Percentiles rank a stretch among this genome's conserved stretches.
These are phyloP conservation scores for Charina bottae DNA, from an alignment of 2,113 vertebrate species.

Conservation along the genomic window DNA sequence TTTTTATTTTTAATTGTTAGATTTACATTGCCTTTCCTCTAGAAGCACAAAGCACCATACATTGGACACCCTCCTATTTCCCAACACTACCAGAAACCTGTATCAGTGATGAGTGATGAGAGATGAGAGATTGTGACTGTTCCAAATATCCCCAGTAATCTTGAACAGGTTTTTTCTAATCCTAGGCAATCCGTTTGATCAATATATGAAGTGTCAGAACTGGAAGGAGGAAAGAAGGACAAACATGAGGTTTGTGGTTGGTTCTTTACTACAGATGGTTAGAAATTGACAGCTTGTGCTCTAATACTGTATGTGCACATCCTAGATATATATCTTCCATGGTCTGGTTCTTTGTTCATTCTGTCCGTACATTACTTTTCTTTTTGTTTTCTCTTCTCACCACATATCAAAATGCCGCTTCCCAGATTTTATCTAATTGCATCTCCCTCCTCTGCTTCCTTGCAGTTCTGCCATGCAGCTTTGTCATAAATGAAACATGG, in stretches of 20 bases:
- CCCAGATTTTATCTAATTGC: background rate
- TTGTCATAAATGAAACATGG: background rate
- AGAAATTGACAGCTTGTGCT: background rate
- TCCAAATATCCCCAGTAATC: background rate
- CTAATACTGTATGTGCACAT: background rate
- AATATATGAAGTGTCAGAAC: background rate
- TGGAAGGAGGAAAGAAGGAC: background rate
- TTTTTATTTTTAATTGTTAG: no score
- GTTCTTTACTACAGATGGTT: background rate
- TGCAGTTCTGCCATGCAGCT: background rate
- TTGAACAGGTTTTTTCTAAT: background rate
- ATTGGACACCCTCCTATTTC: background rate
- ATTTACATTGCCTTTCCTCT: background rate
- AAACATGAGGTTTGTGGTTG: background rate
- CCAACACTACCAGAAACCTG: background rate
- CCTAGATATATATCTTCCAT: background rate
- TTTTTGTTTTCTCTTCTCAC: background rate
- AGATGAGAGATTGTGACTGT: background rate
- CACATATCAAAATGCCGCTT: background rate
- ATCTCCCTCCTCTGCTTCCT: background rate
- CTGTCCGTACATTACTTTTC: background rate
- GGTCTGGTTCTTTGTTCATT: background rate
- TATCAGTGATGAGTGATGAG: background rate
- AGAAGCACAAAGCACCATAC: background rate
- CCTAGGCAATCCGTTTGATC: background rate